Base-by-base conservation (phyloP, 2,888 invertebrate genomes). In the Monopis laevigella region DNA sequence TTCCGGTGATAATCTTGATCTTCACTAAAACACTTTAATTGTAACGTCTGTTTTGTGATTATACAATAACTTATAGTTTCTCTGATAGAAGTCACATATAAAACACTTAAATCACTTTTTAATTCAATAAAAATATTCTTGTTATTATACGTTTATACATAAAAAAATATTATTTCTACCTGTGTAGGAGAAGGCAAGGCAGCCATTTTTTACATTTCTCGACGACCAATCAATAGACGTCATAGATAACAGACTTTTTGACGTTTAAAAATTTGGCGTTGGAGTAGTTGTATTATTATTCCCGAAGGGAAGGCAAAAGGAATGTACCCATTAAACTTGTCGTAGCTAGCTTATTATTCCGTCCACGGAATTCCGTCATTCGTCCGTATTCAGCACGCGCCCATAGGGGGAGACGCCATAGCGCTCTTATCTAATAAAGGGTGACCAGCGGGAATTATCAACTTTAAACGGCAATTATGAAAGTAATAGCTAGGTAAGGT, bases 171-270 rank as follows among this genome's bases (percentile, higher is more conserved):
- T 58, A 62, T 51, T 66, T 77, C 80, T 88, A 90, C 89, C 89
- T 89, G 89, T 78, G 88, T 88, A 82, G 90, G 89, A 84, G 89
- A 90, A 82, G 89, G 90, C 88, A 90, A 84, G 78, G 89, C 86
- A 85, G 90, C 90, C 90, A 90, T 90, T 88, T 90, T 87, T 82
- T 69, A 82, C 81, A 81, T 81, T 74, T 78, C 69, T 68, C 69
- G 61, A 71, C 65, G 77, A 80, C 81, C 81, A 82, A 82, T 82
- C 81, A 81, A 82, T 82, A 81, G 74, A 65, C 58, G 62, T 52
- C 71, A 78, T 63, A 69, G 70, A 73, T 61, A 58, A 60, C 41
- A 47, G 57, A 61, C 43, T 47, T 46, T 62, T 68, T 72, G 73
- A 73, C 72, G 64, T 58, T 51, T 43, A 39, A 45, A 41, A n/a